Evolutionary conservation across 2,888 invertebrate species (phyloP).

Genomic region (Pachliopta kotzebuea): DNA sequence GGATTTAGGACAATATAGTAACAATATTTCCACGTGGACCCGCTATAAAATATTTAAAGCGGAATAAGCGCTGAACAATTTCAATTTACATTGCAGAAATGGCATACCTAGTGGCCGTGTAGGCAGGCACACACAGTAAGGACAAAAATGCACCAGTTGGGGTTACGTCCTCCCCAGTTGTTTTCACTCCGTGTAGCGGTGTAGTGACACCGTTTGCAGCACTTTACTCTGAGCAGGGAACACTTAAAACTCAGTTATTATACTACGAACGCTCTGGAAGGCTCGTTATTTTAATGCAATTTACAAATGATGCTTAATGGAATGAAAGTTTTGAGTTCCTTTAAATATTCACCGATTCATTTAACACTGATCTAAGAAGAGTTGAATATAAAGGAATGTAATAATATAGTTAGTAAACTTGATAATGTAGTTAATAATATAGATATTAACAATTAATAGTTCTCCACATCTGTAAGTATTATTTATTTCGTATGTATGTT

Average conservation of each 20-base stretch:
- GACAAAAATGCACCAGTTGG: constrained; percentile 43
- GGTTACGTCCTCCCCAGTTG: constrained; percentile 30
- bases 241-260: constrained; percentile 26
- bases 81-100: constrained; percentile 36
- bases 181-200: constrained; percentile 12
- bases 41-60: constrained; percentile 34
- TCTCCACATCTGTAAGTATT: too few relatives aligned
- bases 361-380: too few relatives aligned
- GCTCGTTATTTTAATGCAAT: constrained; percentile 10
- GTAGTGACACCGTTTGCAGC: constrained; percentile 17
- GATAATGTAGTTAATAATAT: too few relatives aligned
- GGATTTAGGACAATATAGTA: constrained; percentile 11
- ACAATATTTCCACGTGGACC: constrained; percentile 12
- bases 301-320: constrained; percentile 11
- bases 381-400: too few relatives aligned
- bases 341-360: too few relatives aligned
- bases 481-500: too few relatives aligned
- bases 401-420: too few relatives aligned
- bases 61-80: constrained; percentile 38
- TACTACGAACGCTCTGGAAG: constrained; percentile 13
- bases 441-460: too few relatives aligned
- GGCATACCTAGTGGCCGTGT: constrained; percentile 33
- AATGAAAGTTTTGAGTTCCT: too few relatives aligned
- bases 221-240: constrained; percentile 15
- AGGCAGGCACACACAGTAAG: constrained; percentile 35